Percentiles rank a stretch among this genome's conserved stretches.
Evolutionary conservation across 2,888 invertebrate genomes (phyloP).

Genomic region (Eupelmus urozonus): DNA sequence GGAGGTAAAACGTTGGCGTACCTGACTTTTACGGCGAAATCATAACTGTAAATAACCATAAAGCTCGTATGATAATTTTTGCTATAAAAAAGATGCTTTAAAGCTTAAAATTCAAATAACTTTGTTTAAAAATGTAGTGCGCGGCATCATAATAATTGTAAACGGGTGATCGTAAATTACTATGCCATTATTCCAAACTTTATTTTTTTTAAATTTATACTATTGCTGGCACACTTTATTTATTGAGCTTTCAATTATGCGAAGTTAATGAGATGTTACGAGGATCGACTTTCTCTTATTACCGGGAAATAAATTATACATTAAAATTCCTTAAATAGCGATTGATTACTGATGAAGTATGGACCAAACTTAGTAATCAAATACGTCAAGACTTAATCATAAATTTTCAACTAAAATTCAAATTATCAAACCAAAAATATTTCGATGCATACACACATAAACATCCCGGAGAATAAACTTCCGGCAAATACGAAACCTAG

Average conservation of each 20-base stretch:
- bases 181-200: slow-evolving; percentile 6
- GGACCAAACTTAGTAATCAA: no score
- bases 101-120: slow-evolving; percentile 31
- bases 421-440: no score
- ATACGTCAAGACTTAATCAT: no score
- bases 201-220: background rate
- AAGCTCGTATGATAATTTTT: slow-evolving; percentile 42
- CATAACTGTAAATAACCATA: slow-evolving; percentile 48
- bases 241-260: no score
- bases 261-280: no score
- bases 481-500: background rate
- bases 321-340: no score
- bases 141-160: slow-evolving; percentile 4
- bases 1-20: slow-evolving; percentile 26
- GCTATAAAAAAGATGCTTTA: slow-evolving; percentile 35
- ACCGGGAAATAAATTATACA: no score
- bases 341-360: no score
- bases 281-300: no score
- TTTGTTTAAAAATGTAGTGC: slow-evolving; percentile 1
- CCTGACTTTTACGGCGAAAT: slow-evolving; percentile 39
- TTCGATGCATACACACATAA: no score
- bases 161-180: background rate
- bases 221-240: background rate
- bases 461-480: no score
- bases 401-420: no score